Conservation (phyloP, 2,888 invertebrate genomes). For the Phoenoteleia sp. region DNA sequence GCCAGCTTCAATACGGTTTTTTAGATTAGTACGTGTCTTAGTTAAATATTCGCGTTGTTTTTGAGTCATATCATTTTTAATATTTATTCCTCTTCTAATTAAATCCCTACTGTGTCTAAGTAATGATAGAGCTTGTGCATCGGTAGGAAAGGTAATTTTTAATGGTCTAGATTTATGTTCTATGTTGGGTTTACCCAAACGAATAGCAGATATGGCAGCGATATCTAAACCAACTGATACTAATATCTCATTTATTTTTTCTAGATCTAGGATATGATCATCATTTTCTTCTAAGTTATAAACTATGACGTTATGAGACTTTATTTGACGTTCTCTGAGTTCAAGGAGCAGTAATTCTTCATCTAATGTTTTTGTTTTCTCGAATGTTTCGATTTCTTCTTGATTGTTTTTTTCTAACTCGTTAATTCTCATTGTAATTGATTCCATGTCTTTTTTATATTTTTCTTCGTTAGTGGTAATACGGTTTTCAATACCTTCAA, state of each 20-base stretch:
- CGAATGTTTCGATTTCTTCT: not conserved
- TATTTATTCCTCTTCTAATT: not conserved
- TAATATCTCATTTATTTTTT: not conserved
- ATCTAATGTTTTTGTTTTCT: not conserved
- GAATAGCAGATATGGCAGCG: not conserved
- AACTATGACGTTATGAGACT: not conserved
- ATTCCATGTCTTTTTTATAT: not conserved
- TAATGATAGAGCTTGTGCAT: not conserved
- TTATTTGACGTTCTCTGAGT: not conserved
- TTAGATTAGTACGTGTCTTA: not conserved
- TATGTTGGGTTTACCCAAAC: not conserved
- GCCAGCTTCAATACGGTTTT: not conserved
- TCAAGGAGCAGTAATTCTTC: not conserved
- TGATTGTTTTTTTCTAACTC: not conserved
- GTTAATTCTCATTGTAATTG: not conserved
- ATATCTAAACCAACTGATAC: not conserved
- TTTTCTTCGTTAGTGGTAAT: not conserved
- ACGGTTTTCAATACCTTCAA: not conserved
- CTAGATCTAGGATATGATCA: not conserved
- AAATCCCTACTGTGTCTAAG: not conserved
- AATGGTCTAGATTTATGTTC: not conserved
- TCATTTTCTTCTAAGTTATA: not conserved
- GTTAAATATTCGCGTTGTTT: not conserved
- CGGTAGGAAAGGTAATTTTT: not conserved
- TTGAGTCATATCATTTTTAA: not conserved